A percentile compares a stretch with the other conserved stretches of the same genome.
phyloP scores from a whole-genome alignment of 2,113 vertebrate species.

The Scartelaos histophorus region DNA sequence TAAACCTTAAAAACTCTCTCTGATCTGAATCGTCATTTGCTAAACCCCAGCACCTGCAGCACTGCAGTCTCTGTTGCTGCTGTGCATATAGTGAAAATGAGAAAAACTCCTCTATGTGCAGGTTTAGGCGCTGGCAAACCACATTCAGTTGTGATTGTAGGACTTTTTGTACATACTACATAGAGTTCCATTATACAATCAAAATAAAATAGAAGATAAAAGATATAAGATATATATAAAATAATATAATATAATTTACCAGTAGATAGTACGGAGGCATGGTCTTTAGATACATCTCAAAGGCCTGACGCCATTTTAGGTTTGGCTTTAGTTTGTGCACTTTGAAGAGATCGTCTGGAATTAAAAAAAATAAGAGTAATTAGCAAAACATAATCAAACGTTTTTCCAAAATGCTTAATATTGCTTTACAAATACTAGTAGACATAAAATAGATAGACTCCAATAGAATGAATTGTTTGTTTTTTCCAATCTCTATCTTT shows the following conservation, averaged over 20 bases:
- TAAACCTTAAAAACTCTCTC: no score
- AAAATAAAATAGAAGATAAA: not conserved
- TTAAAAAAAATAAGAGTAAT: conserved; percentile 22
- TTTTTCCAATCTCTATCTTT: not conserved
- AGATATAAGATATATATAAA: not conserved
- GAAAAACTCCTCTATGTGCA: no score
- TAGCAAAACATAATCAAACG: not conserved
- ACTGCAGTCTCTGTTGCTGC: no score
- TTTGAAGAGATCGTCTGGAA: conserved; percentile 95
- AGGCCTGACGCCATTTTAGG: conserved; percentile 94
- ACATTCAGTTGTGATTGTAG: no score
- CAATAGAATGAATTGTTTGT: not conserved
- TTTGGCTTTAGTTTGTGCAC: conserved; percentile 96
- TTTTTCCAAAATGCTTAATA: not conserved
- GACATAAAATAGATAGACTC: not conserved
- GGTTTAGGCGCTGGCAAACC: no score
- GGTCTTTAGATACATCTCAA: conserved; percentile 96
- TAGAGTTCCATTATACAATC: not conserved
- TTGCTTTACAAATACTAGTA: not conserved
- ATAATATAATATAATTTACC: conserved; percentile 72
- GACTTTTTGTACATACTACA: no score
- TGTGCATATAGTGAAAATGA: no score
- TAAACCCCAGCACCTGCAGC: no score
- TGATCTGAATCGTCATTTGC: no score
- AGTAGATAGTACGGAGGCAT: conserved; percentile 96